A percentile compares a stretch with the other conserved stretches of the same genome.
Evolutionary conservation across 2,888 invertebrate species (phyloP).

Genomic region (Xestobium rufovillosum): DNA sequence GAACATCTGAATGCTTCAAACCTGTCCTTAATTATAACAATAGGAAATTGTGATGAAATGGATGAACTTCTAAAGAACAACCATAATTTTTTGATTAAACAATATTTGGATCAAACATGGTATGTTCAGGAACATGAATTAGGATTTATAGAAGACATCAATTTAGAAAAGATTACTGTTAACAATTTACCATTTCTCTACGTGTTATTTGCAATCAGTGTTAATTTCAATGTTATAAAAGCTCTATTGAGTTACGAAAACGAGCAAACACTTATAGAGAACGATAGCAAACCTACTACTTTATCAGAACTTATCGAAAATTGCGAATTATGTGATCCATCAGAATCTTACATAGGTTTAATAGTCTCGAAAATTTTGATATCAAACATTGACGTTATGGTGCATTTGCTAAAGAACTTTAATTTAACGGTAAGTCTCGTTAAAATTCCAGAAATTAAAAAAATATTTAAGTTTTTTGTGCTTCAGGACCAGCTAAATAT

Average conservation of each 20-base stretch:
- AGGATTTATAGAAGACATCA: constrained; percentile 10
- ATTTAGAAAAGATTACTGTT: constrained; percentile 10
- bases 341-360: constrained; percentile 21
- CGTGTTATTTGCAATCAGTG: constrained; percentile 14
- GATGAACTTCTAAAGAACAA: constrained; percentile 12
- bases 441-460: background rate
- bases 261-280: constrained; percentile 8
- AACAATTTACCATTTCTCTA: constrained; percentile 13
- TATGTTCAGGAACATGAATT: constrained; percentile 15
- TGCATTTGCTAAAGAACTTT: constrained; percentile 22
- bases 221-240: constrained; percentile 12
- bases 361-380: constrained; percentile 22
- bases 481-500: background rate
- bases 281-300: constrained; percentile 14
- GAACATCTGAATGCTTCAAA: constrained; percentile 1
- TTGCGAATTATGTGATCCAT: constrained; percentile 15
- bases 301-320: constrained; percentile 24
- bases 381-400: constrained; percentile 22
- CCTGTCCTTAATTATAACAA: background rate
- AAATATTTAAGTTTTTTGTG: background rate
- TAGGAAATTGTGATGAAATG: background rate
- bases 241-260: constrained; percentile 17
- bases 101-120: constrained; percentile 20
- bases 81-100: constrained; percentile 10
- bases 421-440: constrained; percentile 23